Evolutionary conservation across 2,113 vertebrate species (phyloP), one percentile per base, ranked within the genome.

Genomic region (Jaculus jaculus): DNA sequence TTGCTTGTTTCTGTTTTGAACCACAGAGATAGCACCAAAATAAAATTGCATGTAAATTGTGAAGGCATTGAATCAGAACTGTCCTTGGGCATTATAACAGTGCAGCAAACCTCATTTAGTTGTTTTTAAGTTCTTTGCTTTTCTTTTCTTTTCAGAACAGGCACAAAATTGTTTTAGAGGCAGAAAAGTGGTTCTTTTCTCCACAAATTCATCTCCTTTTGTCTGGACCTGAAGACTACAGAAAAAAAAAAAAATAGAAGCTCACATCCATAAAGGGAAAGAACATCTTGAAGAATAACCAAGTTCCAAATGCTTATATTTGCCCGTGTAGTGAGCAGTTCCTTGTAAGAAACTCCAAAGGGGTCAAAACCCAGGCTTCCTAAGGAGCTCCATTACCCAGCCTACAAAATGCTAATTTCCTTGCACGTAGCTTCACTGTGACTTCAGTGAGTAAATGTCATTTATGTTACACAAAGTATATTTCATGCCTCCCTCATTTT

Each of bases 131-230:
- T 65, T 47, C 60, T 81, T 34, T 65, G 18, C 68, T 63, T 87
- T 91, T 34, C n/a, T 63, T 65, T 34, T 54, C 39, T 88, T 92
- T 89, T 96, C 72, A 96, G 20, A 92, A 26, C 42, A 91, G 74
- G 30, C 79, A 83, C 82, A 72, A 75, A 37, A 92, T 96, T 79
- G 39, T 84, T 97, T 96, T 96, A 88, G 89, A 83, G 93, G 77
- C 26, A 93, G 37, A 92, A 94, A 97, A 88, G 23, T 5, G 39
- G 92, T 94, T 95, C 7, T 90, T 98, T 47, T 97, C 97, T 94
- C 92, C 85, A 92, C 42, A 93, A 93, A 92, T 84, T 58, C 32
- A 4, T 96, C 91, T 94, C 28, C 21, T 97, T 96, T 91, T 96
- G 66, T 93, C 96, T 42, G 58, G 94, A 93, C 69, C 86, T 93